Evolutionary conservation across 30 jellyfish, hydroid and myxozoan species (phyloP).

Genomic region (Aurelia aurita complex sp. Pacific): DNA sequence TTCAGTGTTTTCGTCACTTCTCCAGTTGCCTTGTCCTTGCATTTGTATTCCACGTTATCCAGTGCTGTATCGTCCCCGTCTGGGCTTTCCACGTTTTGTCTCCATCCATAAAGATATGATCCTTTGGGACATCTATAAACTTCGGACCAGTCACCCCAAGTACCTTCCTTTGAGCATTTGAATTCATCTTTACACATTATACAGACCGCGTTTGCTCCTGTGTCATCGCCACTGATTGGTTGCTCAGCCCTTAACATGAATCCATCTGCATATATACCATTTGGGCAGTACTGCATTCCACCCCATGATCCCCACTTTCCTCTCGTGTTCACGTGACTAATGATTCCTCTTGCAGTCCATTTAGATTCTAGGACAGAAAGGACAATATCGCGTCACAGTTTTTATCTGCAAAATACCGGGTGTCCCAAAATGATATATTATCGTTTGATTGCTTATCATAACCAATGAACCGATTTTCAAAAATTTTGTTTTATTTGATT

Average conservation of each 20-base stretch:
- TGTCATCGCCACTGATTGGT: constrained; percentile 15
- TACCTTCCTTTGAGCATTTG: no score
- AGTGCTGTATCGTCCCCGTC: constrained; percentile 1
- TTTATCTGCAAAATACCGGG: no score
- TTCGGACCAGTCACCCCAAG: background rate
- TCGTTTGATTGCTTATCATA: no score
- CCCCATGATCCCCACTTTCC: background rate
- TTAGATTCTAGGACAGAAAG: no score
- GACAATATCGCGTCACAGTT: no score
- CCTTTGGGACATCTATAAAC: background rate
- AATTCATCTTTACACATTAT: no score
- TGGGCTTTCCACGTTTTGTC: background rate
- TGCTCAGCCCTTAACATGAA: background rate
- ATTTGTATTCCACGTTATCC: constrained; percentile 35
- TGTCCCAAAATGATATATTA: no score
- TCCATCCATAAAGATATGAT: background rate
- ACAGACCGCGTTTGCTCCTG: background rate
- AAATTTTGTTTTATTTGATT: no score
- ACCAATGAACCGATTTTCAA: no score
- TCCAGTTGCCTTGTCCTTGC: constrained; percentile 11
- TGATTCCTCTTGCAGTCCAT: no score
- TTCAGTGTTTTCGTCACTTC: constrained; percentile 4
- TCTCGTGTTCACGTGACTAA: background rate
- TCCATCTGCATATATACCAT: background rate
- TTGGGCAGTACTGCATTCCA: constrained; percentile 7